phyloP scores from a whole-genome alignment of 2,113 vertebrate species.

The Platichthys flesus region DNA sequence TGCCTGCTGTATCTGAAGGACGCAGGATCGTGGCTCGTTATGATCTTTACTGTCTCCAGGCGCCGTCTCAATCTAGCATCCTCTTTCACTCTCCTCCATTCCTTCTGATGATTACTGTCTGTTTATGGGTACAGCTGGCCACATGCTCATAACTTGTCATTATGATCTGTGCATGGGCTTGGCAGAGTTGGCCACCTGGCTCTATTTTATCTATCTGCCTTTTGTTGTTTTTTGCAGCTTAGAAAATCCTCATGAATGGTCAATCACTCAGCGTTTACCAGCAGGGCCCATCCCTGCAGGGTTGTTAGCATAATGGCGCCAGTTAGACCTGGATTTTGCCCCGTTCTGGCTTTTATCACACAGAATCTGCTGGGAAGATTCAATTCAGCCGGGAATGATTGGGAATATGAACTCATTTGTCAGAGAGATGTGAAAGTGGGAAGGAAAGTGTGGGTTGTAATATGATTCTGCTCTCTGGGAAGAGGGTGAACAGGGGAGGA shows the following conservation, averaged over 20 bases:
- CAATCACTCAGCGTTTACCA: constrained; percentile 54
- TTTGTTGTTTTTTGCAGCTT: constrained; percentile 13
- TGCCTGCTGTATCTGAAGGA: background rate
- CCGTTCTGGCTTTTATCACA: constrained; percentile 59
- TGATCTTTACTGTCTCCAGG: constrained; percentile 31
- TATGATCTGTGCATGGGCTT: constrained; percentile 35
- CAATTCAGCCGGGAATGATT: constrained; percentile 24
- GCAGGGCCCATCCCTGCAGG: constrained; percentile 22
- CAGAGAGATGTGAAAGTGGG: constrained; percentile 13
- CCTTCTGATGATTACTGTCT: constrained; percentile 41
- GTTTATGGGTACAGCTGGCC: constrained; percentile 50
- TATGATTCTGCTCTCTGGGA: constrained; percentile 9
- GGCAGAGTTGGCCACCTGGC: constrained; percentile 43
- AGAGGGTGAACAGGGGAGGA: background rate
- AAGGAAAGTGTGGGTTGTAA: constrained; percentile 5
- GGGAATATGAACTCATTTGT: constrained; percentile 60
- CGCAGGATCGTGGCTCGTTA: constrained; percentile 9
- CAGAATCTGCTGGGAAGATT: constrained; percentile 32
- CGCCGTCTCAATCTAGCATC: constrained; percentile 15
- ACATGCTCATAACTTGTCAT: constrained; percentile 35
- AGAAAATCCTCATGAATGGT: constrained; percentile 47
- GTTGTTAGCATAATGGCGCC: constrained; percentile 39
- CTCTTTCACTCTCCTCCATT: constrained; percentile 23
- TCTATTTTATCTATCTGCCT: constrained; percentile 11
- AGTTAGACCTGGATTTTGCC: constrained; percentile 28